These are phyloP conservation scores for Charanyca ferruginea DNA, from an alignment of 2,888 invertebrate genomes.

Conservation along the genomic window DNA sequence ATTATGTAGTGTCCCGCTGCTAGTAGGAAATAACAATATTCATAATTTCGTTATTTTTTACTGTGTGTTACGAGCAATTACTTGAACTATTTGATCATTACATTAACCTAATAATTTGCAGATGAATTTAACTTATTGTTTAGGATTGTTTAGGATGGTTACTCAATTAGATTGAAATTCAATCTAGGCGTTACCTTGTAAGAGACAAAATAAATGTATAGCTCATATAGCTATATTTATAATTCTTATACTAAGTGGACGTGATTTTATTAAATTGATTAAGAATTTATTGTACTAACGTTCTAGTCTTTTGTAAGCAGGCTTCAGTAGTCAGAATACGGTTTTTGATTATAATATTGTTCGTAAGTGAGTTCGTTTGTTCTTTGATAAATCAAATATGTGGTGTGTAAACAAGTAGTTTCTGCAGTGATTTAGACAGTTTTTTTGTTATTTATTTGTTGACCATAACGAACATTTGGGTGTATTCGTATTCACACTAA, in stretches of 20 bases:
- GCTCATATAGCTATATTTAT: conserved; percentile 19
- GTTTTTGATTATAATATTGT: neutral
- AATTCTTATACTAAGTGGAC: conserved; percentile 35
- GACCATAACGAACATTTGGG: conserved; percentile 34
- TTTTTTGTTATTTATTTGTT: conserved; percentile 20
- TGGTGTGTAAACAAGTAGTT: conserved; percentile 19
- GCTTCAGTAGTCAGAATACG: conserved; percentile 26
- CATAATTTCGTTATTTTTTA: conserved; percentile 42
- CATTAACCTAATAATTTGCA: conserved; percentile 8
- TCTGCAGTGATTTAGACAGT: conserved; percentile 13
- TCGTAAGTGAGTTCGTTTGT: neutral
- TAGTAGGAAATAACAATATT: conserved; percentile 51
- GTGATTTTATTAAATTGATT: conserved; percentile 48
- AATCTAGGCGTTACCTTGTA: conserved; percentile 8
- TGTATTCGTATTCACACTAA: conserved; percentile 68
- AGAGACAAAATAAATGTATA: conserved; percentile 5
- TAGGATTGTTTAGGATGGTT: neutral
- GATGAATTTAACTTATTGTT: neutral
- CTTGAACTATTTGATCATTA: conserved; percentile 23
- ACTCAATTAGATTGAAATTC: neutral
- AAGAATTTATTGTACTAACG: conserved; percentile 31
- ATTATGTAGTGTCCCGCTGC: conserved; percentile 66
- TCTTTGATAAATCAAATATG: conserved; percentile 3
- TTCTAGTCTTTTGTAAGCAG: conserved; percentile 35
- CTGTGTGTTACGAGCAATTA: conserved; percentile 22